These are phyloP conservation scores for Micrastur ruficollis DNA, from an alignment of 2,797 vertebrate genomes.

Conservation along the genomic window DNA sequence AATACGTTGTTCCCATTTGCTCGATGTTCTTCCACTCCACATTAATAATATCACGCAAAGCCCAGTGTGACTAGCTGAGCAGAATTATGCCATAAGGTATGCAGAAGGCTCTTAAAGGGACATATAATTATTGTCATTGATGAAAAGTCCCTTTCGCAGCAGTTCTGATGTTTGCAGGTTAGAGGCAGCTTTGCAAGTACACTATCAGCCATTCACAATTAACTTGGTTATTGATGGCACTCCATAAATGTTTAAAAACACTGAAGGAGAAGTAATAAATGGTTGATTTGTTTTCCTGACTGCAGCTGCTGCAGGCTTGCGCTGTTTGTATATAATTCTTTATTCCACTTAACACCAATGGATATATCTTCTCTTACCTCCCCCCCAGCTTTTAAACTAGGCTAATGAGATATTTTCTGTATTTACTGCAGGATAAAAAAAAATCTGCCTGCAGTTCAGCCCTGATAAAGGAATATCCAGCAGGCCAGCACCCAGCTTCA, in stretches of 20 bases:
- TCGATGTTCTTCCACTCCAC: fast-evolving
- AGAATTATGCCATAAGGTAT: neutral
- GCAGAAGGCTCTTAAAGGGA: neutral
- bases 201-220: constrained; percentile 29
- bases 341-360: constrained; percentile 29
- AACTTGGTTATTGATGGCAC: constrained; percentile 44
- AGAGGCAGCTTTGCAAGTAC: constrained; percentile 9
- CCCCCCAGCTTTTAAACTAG: neutral
- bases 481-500: neutral
- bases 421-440: neutral
- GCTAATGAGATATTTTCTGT: neutral
- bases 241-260: constrained; percentile 61
- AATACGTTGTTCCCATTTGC: neutral
- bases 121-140: neutral
- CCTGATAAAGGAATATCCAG: neutral
- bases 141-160: neutral
- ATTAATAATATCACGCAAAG: neutral
- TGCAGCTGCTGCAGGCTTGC: constrained; percentile 13
- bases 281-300: constrained; percentile 57
- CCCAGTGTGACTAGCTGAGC: neutral
- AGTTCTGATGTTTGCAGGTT: neutral
- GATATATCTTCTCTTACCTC: neutral
- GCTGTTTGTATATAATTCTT: neutral
- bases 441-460: neutral
- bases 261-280: constrained; percentile 56